These are phyloP conservation scores for Drosophila repletoides DNA, from an alignment of 1,140 invertebrate genomes.

Conservation along the genomic window DNA sequence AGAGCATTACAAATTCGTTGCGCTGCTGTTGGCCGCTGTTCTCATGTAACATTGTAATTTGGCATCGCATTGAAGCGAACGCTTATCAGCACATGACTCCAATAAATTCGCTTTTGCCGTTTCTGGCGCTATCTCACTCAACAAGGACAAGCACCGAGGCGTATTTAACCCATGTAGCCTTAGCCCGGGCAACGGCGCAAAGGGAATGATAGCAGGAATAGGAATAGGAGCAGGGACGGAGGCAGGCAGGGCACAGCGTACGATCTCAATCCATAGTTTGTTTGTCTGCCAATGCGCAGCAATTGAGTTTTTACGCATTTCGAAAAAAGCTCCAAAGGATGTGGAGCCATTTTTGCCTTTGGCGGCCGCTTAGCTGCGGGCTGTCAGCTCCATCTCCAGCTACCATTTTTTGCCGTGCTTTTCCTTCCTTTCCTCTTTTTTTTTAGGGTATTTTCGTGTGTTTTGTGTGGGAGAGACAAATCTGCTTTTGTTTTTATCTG, in stretches of 20 bases:
- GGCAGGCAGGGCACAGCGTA: neutral
- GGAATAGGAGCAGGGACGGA: neutral
- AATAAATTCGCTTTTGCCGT: constrained; percentile 72
- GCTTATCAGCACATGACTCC: constrained; percentile 78
- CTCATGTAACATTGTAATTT: constrained; percentile 70
- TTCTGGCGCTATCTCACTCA: constrained; percentile 64
- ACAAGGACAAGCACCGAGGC: constrained; percentile 27
- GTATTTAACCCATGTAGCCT: constrained; percentile 59
- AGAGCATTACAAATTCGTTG: constrained; percentile 26
- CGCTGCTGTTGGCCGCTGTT: neutral
- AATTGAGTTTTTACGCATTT: constrained; percentile 79
- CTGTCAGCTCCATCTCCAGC: constrained; percentile 29
- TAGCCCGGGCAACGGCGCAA: neutral
- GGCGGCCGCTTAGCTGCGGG: constrained; percentile 29
- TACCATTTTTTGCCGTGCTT: constrained; percentile 10
- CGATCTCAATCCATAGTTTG: constrained; percentile 26
- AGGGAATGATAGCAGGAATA: neutral
- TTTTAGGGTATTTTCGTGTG: constrained; percentile 23
- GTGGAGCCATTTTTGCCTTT: constrained; percentile 10
- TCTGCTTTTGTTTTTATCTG: constrained; percentile 81
- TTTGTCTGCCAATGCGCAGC: constrained; percentile 60
- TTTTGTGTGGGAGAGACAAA: constrained; percentile 57
- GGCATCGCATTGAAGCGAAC: constrained; percentile 65
- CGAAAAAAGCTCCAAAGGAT: constrained; percentile 42
- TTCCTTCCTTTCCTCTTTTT: neutral